Percentiles rank a stretch among this genome's conserved stretches.
phyloP scores from a whole-genome alignment of 1,140 invertebrate genomes.

The Formica exsecta region DNA sequence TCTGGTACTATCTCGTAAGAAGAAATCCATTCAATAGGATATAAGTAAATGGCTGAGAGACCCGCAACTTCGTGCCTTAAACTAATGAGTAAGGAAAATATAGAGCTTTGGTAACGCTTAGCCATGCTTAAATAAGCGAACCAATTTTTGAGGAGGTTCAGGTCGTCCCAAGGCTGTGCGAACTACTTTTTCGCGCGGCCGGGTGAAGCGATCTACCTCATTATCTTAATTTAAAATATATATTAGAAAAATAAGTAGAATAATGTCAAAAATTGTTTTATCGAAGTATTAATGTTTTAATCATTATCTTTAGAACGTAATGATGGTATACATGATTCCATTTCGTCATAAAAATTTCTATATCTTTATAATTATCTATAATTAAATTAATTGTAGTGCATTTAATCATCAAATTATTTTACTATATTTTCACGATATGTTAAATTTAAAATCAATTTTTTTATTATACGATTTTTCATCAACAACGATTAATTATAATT shows the following conservation, averaged over 20 bases:
- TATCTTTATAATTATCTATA: too few relatives aligned
- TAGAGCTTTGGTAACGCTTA: conserved; percentile 93
- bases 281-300: background rate
- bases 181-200: conserved; percentile 90
- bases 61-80: conserved; percentile 90
- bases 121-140: conserved; percentile 89
- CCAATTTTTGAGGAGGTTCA: conserved; percentile 91
- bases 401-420: conserved; percentile 5
- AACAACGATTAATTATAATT: background rate
- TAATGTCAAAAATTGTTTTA: background rate
- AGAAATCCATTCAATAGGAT: background rate
- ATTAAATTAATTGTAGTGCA: background rate
- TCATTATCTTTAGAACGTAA: too few relatives aligned
- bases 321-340: background rate
- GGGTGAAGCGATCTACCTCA: conserved; percentile 91
- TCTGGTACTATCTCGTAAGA: conserved; percentile 51
- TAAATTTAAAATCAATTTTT: background rate
- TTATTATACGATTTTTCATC: background rate
- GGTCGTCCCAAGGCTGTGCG: conserved; percentile 90
- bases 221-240: background rate
- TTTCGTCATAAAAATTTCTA: background rate
- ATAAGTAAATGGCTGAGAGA: conserved; percentile 22
- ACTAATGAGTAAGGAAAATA: conserved; percentile 96
- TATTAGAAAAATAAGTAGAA: background rate
- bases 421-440: background rate